Percentiles rank a stretch among this genome's conserved stretches.
Evolutionary conservation across 2,888 invertebrate genomes (phyloP).

Genomic region (Apodemia zela): DNA sequence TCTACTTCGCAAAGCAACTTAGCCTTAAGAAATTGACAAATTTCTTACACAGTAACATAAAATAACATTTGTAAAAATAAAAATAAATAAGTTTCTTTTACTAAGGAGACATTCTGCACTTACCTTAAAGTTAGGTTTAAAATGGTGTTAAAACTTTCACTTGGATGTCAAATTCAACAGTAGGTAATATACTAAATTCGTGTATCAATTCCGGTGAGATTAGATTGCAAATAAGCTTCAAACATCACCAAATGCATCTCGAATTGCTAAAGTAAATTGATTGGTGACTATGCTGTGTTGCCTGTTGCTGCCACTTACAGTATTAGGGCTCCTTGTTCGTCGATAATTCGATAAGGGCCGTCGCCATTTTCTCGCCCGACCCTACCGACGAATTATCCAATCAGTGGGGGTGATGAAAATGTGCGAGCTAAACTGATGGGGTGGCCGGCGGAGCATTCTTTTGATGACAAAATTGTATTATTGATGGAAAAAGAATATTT

Average conservation of each 20-base stretch:
- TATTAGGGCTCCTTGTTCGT: conserved; percentile 61
- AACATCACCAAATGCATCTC: neutral
- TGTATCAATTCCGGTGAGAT: too few species aligned
- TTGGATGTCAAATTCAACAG: too few species aligned
- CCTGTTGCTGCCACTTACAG: conserved; percentile 44
- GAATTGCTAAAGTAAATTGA: conserved; percentile 1
- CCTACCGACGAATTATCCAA: conserved; percentile 37
- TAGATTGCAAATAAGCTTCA: neutral
- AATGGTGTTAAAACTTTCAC: too few species aligned
- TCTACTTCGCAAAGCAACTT: too few species aligned
- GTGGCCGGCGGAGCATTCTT: conserved; percentile 2
- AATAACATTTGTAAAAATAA: too few species aligned
- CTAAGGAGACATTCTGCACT: too few species aligned
- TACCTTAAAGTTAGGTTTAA: too few species aligned
- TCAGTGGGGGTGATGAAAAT: conserved; percentile 24
- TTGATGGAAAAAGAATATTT: neutral
- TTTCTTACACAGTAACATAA: too few species aligned
- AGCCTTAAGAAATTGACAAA: too few species aligned
- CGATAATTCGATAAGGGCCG: conserved; percentile 51
- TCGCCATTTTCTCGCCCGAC: conserved; percentile 46
- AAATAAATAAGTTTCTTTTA: too few species aligned
- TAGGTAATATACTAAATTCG: too few species aligned
- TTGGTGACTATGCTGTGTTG: neutral
- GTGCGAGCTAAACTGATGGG: conserved; percentile 6
- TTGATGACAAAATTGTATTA: conserved; percentile 11